Percentiles rank a stretch among this genome's conserved stretches.
phyloP scores from a whole-genome alignment of 2,888 invertebrate genomes.

The Amitus sp. region DNA sequence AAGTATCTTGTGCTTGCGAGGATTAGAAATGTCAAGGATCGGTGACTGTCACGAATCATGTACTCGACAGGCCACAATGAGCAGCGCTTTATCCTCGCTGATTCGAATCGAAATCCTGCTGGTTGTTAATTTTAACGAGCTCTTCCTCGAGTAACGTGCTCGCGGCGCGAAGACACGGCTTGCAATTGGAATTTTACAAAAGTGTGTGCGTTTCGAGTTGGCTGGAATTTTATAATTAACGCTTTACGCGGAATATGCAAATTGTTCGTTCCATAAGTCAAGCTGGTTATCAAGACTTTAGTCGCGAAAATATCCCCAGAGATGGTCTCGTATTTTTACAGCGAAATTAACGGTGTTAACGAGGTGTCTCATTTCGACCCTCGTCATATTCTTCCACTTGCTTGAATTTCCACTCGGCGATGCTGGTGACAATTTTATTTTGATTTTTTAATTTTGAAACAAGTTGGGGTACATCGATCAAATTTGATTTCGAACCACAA shows the following conservation, averaged over 20 bases:
- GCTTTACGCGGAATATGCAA: background rate
- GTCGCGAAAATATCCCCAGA: no score
- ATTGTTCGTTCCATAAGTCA: background rate
- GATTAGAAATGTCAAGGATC: slow-evolving; percentile 18
- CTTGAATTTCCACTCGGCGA: no score
- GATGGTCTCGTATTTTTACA: no score
- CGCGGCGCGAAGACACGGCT: slow-evolving; percentile 15
- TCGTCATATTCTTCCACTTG: no score
- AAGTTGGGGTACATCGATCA: no score
- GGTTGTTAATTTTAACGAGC: slow-evolving; percentile 34
- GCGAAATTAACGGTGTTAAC: no score
- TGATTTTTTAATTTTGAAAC: no score
- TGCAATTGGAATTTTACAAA: slow-evolving; percentile 16
- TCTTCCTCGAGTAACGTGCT: background rate
- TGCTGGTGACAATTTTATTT: no score
- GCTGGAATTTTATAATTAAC: slow-evolving; percentile 26
- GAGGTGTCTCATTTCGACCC: no score
- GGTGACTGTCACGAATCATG: slow-evolving; percentile 32
- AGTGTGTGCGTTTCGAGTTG: background rate
- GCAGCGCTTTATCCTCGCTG: slow-evolving; percentile 31
- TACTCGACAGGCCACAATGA: slow-evolving; percentile 21
- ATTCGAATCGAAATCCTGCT: slow-evolving; percentile 29
- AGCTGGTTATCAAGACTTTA: background rate
- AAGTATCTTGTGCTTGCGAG: slow-evolving; percentile 2
- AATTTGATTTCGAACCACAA: no score